Base-by-base conservation (phyloP, 2,113 vertebrate genomes). In the Apaloderma vittatum region DNA sequence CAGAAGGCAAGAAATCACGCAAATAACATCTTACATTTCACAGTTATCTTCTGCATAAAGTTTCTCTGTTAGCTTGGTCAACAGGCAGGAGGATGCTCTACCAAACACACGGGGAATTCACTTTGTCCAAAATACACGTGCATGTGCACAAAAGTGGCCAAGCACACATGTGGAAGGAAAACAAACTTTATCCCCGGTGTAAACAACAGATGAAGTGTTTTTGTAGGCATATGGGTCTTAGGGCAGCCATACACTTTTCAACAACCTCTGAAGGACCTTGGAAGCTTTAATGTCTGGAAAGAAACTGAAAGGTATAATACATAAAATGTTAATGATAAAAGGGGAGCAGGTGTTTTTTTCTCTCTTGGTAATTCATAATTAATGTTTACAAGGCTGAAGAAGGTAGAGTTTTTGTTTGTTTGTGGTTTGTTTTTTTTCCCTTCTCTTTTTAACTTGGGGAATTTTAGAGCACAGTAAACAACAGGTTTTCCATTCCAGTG, bases 351-450 rank as follows among this genome's bases (percentile, higher is more conserved):
- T 96, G 88, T 4, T 51, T 80, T 40, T 82, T 77, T 61, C 36
- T 93, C 68, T 75, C 76, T 91, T 65, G 45, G 30, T 72, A 81
- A 91, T 97, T 94, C 22, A 68, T 94, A 78, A 94, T 95, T 91
- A 55, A 78, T 78, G 61, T 84, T 93, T 90, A 75, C 66, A 91
- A 71, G 57, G 54, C 40, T 84, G 49, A 12, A 68, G 66, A 61
- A 75, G 17, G 40, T n/a, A n/a, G 15, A 8, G 0, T 1, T 3
- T 62, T 66, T 61, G 34, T 40, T 94, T 63, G 20, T 23, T 40
- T 40, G 40, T 40, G 40, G 40, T 40, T 40, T 40, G 40, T 8
- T 40, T 40, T 45, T 80, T 70, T 45, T 16, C 15, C 40, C 40
- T 40, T 63, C 15, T 93, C 21, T 83, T 54, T 74, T 7, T 83